Evolutionary conservation across 2,888 invertebrate species (phyloP), one percentile per base, ranked within the genome.

Genomic region (Xestoiulus laeticollis): DNA sequence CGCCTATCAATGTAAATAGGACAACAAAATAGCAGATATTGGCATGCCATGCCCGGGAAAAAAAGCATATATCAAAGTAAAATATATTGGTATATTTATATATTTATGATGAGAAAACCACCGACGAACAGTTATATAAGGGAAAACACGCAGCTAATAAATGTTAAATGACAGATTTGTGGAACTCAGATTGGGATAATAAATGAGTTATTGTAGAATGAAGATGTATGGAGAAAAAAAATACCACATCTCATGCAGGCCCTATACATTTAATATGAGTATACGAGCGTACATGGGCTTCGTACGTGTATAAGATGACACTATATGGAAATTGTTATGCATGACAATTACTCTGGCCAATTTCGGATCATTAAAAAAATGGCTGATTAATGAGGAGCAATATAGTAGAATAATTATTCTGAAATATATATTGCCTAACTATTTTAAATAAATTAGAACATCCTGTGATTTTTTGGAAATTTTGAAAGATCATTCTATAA

Each of bases 1-100:
- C 85, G 85, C 48, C 86, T 86, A 53, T 86, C 44, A 53, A 86
- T 86, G 86, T 86, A 86, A 86, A 86, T 86, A 86, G 85, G 85
- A 85, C 85, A 85, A 85, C 26, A 85, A 85, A 38, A 12, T 43
- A 26, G 43, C 85, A 43, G 85, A 85, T 85, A 85, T 85, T 85
- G 43, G 78, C 78, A 78, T 78, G 78, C 26, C 78, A 26, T 30
- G 78, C 78, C 26, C 14, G 14, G 78, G 78, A 30, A 48, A 26
- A 14, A 78, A 78, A 78, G 78, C 78, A 78, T 78, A 78, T 78
- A 78, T 78, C 78, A 26, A 44, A 85, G 26, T 85, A 38, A 38
- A 43, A 85, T 85, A 85, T 33, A 43, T 38, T 22, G 85, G 22
- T 85, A 78, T 32, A 26, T 38, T 85, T 85, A 85, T 44, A 85